A percentile compares a stretch with the other conserved stretches of the same genome.
Conservation (phyloP, 1,140 invertebrate species). For the Drosophila nigromelanica region DNA sequence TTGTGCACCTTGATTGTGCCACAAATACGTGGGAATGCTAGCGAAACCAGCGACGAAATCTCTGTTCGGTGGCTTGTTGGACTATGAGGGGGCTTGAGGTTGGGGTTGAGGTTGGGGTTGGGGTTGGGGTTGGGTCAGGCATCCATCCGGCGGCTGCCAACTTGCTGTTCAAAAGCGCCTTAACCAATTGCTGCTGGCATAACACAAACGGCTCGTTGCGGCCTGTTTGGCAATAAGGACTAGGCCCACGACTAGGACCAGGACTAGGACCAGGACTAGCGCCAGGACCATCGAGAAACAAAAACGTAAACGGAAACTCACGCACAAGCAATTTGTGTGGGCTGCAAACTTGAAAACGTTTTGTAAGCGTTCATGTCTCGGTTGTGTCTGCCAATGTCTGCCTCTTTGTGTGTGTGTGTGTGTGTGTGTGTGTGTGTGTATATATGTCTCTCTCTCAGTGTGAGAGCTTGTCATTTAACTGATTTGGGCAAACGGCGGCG, state of each 20-base stretch:
- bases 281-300: background rate
- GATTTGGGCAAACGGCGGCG: constrained; percentile 39
- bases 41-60: constrained; percentile 35
- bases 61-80: background rate
- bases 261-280: background rate
- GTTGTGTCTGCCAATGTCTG: background rate
- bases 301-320: constrained; percentile 39
- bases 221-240: constrained; percentile 32
- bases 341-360: constrained; percentile 58
- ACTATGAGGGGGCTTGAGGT: background rate
- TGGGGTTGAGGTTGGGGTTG: background rate
- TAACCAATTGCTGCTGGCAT: constrained; percentile 36
- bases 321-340: constrained; percentile 35
- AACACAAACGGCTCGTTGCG: constrained; percentile 33
- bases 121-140: constrained; percentile 37
- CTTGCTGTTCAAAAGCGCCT: constrained; percentile 20
- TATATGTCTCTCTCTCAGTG: constrained; percentile 40
- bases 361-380: constrained; percentile 59
- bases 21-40: constrained; percentile 57
- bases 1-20: constrained; percentile 62
- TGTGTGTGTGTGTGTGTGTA: constrained; percentile 25
- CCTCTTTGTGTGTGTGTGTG: constrained; percentile 25
- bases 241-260: background rate
- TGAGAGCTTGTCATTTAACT: constrained; percentile 60
- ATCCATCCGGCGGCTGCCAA: constrained; percentile 3